Base-by-base conservation (phyloP, 2,888 invertebrate genomes). In the Nymphalis polychloros region DNA sequence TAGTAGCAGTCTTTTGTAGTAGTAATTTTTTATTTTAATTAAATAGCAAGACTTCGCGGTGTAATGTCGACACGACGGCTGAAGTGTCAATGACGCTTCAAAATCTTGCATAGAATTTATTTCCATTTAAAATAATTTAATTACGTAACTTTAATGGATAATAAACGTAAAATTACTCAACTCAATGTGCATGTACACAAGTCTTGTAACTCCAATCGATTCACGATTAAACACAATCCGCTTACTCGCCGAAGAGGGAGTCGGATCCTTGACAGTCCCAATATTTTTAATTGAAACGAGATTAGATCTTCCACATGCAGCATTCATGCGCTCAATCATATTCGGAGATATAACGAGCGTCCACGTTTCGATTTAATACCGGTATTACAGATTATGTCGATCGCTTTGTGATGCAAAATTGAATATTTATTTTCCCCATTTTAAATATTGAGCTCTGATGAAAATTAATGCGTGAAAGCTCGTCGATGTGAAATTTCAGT, bases 301-400 rank as follows among this genome's bases (percentile, higher is more conserved):
- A 68, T 70, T 72, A 70, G 68, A 68, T 52, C 63, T 68, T 63
- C 55, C 67, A 50, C 53, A 62, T 66, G 59, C 63, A 53, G 50
- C 57, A 59, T 57, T 64, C 59, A 64, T 68, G 68, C 67, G 47
- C 55, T 55, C 69, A 60, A 59, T 68, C 23, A 61, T 61, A 61
- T 55, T 63, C 59, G 52, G 47, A 20, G 57, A 63, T 63, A 67
- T 20, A 35, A 16, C 47, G 23, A 16, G 41, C 17, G 20, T 41
- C 35, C 0, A 77, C 76, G 79, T 79, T 78, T 75, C 73, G 72
- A 73, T 77, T 81, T 80, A 82, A 83, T 81, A 78, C 77, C 73
- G 79, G 78, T 79, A 62, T 67, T 62, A 77, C 73, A 79, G 82
- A 84, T 86, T 84, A 82, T 65, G 67, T 27, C 63, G 65, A 17